These are phyloP conservation scores for Strongylocentrotus purpuratus DNA, from an alignment of 35 echinoderm and acorn worm species.

Conservation along the genomic window DNA sequence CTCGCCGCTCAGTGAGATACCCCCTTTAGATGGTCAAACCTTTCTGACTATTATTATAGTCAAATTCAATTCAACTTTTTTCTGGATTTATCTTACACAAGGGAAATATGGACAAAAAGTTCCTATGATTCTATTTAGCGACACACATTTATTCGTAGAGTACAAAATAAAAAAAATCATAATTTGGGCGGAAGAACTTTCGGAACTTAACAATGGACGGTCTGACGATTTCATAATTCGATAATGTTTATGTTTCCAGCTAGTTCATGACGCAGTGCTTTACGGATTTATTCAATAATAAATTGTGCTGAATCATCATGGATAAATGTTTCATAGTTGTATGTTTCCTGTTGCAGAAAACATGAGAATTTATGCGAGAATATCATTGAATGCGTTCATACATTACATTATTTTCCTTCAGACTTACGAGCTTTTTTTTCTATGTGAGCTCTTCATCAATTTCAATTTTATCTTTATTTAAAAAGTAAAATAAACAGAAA, in stretches of 20 bases:
- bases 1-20: too few species aligned
- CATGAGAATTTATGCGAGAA: not conserved
- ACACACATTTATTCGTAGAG: not conserved
- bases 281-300: not conserved
- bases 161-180: not conserved
- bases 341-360: not conserved
- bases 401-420: not conserved
- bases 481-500: not conserved
- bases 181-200: not conserved
- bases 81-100: not conserved
- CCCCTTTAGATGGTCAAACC: too few species aligned
- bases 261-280: not conserved
- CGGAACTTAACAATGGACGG: not conserved
- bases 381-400: not conserved
- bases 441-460: not conserved
- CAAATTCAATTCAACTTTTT: not conserved
- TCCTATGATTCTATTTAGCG: not conserved
- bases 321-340: not conserved
- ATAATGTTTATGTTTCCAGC: constrained; percentile 1
- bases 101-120: not conserved
- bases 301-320: not conserved
- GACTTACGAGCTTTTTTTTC: not conserved
- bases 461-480: not conserved
- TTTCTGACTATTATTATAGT: not conserved
- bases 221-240: not conserved